These are phyloP conservation scores for Prochilodus magdalenae DNA, from an alignment of 2,113 vertebrate genomes.

Conservation along the genomic window DNA sequence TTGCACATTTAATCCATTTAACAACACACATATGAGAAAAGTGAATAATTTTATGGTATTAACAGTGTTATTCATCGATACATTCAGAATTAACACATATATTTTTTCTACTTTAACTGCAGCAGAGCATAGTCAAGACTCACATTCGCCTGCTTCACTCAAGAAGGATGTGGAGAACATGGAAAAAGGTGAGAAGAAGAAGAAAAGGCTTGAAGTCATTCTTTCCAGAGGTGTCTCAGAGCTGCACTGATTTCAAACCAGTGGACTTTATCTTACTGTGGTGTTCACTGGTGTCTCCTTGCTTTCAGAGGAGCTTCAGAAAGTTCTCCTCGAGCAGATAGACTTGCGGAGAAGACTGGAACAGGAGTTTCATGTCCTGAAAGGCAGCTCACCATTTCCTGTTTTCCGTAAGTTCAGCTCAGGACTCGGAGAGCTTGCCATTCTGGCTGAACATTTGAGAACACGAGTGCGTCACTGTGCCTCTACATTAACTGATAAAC, in stretches of 20 bases:
- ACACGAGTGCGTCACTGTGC: not conserved
- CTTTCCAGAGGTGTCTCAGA: not conserved
- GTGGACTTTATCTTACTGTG: not conserved
- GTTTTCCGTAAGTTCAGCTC: constrained; percentile 90
- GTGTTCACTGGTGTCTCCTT: constrained; percentile 55
- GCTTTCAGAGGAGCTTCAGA: constrained; percentile 95
- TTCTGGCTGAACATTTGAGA: not conserved
- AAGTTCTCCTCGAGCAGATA: constrained; percentile 98
- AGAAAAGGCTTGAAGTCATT: not conserved
- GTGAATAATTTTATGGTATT: not conserved
- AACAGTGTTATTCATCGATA: not conserved
- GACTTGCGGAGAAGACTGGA: constrained; percentile 94
- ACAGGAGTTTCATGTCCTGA: constrained; percentile 96
- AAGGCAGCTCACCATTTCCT: constrained; percentile 92
- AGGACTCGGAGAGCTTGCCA: not conserved
- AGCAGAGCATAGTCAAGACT: constrained; percentile 90
- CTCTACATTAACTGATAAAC: not conserved
- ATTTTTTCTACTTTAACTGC: constrained; percentile 30
- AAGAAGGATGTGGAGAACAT: constrained; percentile 97
- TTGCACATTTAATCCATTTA: not conserved
- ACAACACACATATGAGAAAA: too few species aligned
- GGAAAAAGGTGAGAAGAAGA: constrained; percentile 89
- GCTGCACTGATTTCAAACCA: not conserved
- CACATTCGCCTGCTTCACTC: constrained; percentile 84
- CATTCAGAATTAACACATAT: not conserved